phyloP scores from a whole-genome alignment of 2,797 vertebrate genomes.

The Tenualosa ilisha region DNA sequence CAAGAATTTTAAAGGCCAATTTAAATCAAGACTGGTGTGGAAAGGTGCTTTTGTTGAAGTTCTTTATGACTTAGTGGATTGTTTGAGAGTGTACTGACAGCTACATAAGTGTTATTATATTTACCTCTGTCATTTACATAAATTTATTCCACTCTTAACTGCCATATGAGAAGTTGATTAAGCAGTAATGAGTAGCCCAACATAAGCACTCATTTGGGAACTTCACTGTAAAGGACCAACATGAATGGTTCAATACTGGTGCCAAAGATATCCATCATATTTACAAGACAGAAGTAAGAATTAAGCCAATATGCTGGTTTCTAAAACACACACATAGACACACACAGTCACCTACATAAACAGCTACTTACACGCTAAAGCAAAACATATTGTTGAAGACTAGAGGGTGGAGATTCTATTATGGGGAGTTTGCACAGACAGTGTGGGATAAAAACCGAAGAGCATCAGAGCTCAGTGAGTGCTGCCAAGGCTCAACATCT shows the following conservation, averaged over 20 bases:
- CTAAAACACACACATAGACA: not conserved
- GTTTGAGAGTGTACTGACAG: slow-evolving; percentile 9
- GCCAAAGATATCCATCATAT: not conserved
- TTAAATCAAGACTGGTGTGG: slow-evolving; percentile 15
- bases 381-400: not conserved
- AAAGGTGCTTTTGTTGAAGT: not conserved
- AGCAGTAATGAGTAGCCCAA: not conserved
- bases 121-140: not conserved
- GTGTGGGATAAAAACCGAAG: not conserved
- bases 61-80: slow-evolving; percentile 2
- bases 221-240: not conserved
- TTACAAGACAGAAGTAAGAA: not conserved
- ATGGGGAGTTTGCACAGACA: not conserved
- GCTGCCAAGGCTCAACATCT: not conserved
- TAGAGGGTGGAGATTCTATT: not conserved
- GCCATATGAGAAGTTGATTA: not conserved
- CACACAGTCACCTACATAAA: not conserved
- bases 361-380: not conserved
- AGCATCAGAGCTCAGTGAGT: slow-evolving; percentile 17
- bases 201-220: not conserved
- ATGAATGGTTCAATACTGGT: not conserved
- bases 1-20: slow-evolving; percentile 25
- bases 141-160: not conserved
- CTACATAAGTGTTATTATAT: slow-evolving; percentile 6
- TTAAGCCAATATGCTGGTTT: not conserved